Percentiles rank a stretch among this genome's conserved stretches.
These are phyloP conservation scores for Grantiella picta DNA, from an alignment of 2,113 vertebrate genomes.

Conservation along the genomic window DNA sequence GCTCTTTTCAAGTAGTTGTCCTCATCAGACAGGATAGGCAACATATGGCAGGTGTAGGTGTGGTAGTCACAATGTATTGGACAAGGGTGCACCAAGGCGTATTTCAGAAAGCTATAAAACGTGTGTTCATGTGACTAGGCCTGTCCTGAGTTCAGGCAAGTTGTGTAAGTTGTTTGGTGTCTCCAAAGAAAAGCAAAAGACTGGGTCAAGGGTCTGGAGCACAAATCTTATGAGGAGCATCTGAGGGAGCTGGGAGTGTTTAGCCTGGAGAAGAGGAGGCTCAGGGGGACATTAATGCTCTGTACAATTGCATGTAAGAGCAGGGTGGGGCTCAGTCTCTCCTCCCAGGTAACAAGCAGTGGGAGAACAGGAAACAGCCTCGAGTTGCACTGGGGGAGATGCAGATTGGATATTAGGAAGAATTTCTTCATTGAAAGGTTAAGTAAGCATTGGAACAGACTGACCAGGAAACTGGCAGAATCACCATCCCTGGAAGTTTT, in stretches of 20 bases:
- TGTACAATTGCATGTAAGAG: rapidly evolving
- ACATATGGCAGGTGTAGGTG: rapidly evolving
- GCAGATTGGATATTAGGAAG: background rate
- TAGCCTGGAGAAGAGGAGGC: background rate
- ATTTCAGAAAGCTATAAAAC: background rate
- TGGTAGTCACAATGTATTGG: background rate
- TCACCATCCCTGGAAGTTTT: no score
- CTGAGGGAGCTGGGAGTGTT: background rate
- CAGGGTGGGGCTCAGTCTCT: background rate
- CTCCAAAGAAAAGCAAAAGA: background rate
- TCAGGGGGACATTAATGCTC: background rate
- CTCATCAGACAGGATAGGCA: background rate
- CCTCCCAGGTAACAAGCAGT: background rate
- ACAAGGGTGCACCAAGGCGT: background rate
- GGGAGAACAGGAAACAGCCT: background rate
- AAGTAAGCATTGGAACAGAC: background rate
- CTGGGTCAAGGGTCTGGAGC: background rate
- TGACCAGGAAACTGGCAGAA: background rate
- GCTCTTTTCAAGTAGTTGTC: background rate
- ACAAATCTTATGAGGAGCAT: background rate
- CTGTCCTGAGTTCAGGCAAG: background rate
- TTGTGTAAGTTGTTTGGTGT: background rate
- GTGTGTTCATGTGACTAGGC: background rate
- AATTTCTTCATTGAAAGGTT: background rate
- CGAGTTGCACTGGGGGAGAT: rapidly evolving